These are phyloP conservation scores for Galeruca laticollis DNA, from an alignment of 2,888 invertebrate species.

Conservation along the genomic window DNA sequence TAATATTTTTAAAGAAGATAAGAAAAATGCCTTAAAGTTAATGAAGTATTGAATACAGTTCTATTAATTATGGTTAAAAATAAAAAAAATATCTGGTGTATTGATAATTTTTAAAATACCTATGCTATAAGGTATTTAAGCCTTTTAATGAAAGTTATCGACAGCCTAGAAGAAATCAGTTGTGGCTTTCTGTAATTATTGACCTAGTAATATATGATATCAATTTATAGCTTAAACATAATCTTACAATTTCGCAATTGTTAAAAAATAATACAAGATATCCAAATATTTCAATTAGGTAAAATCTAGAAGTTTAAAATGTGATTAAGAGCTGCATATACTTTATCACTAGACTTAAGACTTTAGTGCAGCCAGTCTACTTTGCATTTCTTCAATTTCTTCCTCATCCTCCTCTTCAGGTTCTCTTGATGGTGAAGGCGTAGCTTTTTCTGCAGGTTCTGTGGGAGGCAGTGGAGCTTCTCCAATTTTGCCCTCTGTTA, in stretches of 20 bases:
- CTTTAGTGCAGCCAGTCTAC: constrained; percentile 85
- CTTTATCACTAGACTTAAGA: constrained; percentile 73
- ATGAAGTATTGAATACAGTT: no score
- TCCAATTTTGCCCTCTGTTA: constrained; percentile 91
- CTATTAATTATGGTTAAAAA: no score
- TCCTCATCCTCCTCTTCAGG: constrained; percentile 78
- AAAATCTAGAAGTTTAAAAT: constrained; percentile 16
- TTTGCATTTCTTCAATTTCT: constrained; percentile 85
- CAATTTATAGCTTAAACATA: background rate
- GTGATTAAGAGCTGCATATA: background rate
- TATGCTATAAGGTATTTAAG: no score
- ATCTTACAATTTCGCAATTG: background rate
- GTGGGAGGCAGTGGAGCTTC: constrained; percentile 85
- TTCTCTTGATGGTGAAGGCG: constrained; percentile 69
- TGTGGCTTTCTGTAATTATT: background rate
- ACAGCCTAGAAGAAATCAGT: no score
- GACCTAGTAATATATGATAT: background rate
- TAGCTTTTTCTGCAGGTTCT: constrained; percentile 69
- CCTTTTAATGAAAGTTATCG: no score
- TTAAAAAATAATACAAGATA: background rate
- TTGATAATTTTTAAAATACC: no score
- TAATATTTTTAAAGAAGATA: background rate
- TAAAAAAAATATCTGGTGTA: no score
- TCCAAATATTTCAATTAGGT: background rate
- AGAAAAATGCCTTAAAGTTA: no score